These are phyloP conservation scores for Galerucella pusilla DNA, from an alignment of 2,888 invertebrate species.

Conservation along the genomic window DNA sequence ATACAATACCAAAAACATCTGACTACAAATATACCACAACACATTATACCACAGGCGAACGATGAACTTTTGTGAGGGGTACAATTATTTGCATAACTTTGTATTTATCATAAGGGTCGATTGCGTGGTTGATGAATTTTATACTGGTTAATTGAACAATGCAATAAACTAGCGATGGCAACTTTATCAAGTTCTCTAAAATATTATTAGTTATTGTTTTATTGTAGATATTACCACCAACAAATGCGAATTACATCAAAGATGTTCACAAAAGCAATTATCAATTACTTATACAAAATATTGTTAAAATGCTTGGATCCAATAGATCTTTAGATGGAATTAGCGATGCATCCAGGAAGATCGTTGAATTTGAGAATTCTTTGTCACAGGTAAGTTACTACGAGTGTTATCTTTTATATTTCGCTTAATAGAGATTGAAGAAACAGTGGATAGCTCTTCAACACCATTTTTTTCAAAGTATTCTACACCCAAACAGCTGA, in stretches of 20 bases:
- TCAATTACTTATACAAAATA: conserved; percentile 45
- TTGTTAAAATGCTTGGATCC: conserved; percentile 45
- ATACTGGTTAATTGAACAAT: not conserved
- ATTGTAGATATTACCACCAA: conserved; percentile 48
- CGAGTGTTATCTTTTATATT: too few species aligned
- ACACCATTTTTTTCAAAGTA: not conserved
- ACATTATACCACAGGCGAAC: too few species aligned
- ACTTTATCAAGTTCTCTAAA: not conserved
- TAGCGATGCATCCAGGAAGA: conserved; percentile 22
- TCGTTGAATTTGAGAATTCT: conserved; percentile 39
- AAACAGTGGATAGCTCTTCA: not conserved
- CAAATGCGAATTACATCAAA: conserved; percentile 37
- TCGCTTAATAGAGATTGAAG: too few species aligned
- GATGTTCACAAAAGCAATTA: conserved; percentile 39
- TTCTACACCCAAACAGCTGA: too few species aligned
- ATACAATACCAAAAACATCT: too few species aligned
- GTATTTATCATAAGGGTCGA: too few species aligned
- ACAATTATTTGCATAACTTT: too few species aligned
- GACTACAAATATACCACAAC: too few species aligned
- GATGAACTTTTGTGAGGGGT: too few species aligned
- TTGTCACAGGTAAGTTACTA: conserved; percentile 31
- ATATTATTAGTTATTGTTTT: not conserved
- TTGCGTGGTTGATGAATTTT: too few species aligned
- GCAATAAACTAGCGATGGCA: not conserved
- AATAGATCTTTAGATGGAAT: conserved; percentile 32